Conservation (phyloP, 2,113 vertebrate species). For the Salvator merianae region DNA sequence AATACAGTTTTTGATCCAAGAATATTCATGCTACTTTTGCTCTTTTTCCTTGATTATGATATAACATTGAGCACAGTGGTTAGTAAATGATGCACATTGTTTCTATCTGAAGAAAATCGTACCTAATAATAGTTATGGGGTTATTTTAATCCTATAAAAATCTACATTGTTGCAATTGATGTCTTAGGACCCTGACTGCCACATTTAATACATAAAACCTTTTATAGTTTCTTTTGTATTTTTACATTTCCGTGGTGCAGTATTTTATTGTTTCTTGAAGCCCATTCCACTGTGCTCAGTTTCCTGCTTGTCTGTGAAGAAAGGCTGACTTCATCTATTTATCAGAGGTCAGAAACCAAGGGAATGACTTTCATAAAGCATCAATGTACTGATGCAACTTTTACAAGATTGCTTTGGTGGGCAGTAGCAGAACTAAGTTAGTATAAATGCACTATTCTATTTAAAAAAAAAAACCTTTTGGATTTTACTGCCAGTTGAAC, state of each 20-base stretch:
- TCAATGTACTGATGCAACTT: neutral
- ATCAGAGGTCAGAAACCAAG: neutral
- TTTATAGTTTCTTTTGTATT: neutral
- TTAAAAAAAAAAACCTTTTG: neutral
- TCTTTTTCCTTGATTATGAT: neutral
- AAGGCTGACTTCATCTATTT: conserved; percentile 2
- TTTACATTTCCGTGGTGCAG: neutral
- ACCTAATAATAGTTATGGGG: too few species aligned
- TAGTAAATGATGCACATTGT: neutral
- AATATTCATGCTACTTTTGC: neutral
- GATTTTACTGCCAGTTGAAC: neutral
- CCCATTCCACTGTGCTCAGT: neutral
- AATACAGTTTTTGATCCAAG: neutral
- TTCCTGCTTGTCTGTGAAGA: neutral
- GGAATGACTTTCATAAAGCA: neutral
- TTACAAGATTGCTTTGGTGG: neutral
- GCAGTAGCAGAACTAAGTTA: neutral
- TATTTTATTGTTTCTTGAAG: neutral
- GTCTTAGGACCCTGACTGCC: neutral
- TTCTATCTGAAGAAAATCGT: neutral
- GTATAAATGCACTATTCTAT: neutral
- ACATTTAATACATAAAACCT: neutral
- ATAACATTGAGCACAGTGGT: neutral
- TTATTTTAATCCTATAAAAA: neutral
- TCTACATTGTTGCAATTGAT: neutral